Base-by-base conservation (phyloP, 2,113 vertebrate species). In the Protobothrops flavoviridis region DNA sequence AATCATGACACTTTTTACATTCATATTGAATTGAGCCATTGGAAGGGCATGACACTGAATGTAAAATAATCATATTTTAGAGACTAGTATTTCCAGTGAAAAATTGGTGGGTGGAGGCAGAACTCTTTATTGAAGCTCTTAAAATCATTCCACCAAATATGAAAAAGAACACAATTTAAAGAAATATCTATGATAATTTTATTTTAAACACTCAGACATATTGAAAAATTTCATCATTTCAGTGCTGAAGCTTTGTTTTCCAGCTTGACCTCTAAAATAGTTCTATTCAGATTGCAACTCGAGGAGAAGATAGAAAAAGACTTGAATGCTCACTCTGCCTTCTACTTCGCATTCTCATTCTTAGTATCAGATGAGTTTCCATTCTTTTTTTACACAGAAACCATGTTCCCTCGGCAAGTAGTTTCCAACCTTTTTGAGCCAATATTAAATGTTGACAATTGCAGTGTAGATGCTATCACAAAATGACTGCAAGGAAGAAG, bases 191-290 rank as follows among this genome's bases (percentile, higher is more conserved):
- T 7, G 23, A 45, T 12, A 57, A 26, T 89, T 43, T 33, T 87
- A 48, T 90, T 90, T 90, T 64, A 90, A 93, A 86, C 53, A 48
- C 12, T 53, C 9, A 61, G 48, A 74, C 69, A 74, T 29, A 13
- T 11, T 85, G 48, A 85, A 55, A 90, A 45, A 39, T 90, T 61
- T 93, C 57, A 39, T 52, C 50, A 64, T 90, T 86, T 57, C 81
- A 87, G 11, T 29, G 56, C 23, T 64, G 45, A 89, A 85, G 48
- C 86, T 45, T 93, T 57, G 85, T 87, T 90, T 93, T 53, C 74
- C 48, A 61, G 86, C 39, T 90, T 90, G 88, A 43, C 92, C 92
- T 93, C 86, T 90, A 93, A 53, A 93, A 93, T 52, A 61, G 4
- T 56, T 92, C 43, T 48, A 13, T 61, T 93, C 85, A 90, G 61